These are phyloP conservation scores for Rhinogobius similis DNA, from an alignment of 2,113 vertebrate genomes.

Conservation along the genomic window DNA sequence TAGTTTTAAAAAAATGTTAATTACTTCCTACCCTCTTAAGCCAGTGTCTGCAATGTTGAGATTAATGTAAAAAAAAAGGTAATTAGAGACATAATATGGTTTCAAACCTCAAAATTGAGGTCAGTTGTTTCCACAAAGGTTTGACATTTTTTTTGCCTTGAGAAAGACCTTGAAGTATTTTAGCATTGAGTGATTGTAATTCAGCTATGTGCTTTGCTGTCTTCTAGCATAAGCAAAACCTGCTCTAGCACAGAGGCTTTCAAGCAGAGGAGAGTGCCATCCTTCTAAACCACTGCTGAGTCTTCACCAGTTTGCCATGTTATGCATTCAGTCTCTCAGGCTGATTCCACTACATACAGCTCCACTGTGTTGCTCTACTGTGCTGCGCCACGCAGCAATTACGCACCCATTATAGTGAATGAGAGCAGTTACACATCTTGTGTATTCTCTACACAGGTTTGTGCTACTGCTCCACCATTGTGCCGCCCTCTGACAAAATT, in stretches of 20 bases:
- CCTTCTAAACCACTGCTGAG: slow-evolving; percentile 10
- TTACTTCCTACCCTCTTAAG: slow-evolving; percentile 13
- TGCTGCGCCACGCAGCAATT: slow-evolving; percentile 13
- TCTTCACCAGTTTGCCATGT: slow-evolving; percentile 6
- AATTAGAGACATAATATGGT: slow-evolving; percentile 16
- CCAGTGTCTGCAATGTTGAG: slow-evolving; percentile 50
- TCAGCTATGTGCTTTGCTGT: slow-evolving; percentile 42
- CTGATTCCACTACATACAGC: no score
- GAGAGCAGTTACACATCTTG: no score
- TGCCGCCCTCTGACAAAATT: no score
- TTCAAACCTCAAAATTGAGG: slow-evolving; percentile 34
- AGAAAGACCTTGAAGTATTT: slow-evolving; percentile 42
- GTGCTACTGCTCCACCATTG: no score
- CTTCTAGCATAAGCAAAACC: slow-evolving; percentile 36
- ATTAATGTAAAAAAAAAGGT: slow-evolving; percentile 30
- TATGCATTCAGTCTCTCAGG: slow-evolving; percentile 12
- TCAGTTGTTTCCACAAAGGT: slow-evolving; percentile 32
- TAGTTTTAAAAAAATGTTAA: slow-evolving; percentile 12
- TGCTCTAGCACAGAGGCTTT: slow-evolving; percentile 18
- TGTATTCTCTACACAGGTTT: no score
- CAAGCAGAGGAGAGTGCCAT: slow-evolving; percentile 30
- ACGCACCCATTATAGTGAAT: no score
- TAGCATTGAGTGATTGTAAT: slow-evolving; percentile 32
- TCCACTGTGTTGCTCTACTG: slow-evolving; percentile 13
- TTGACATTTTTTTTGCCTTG: slow-evolving; percentile 39